Base-by-base conservation (phyloP, 2,113 vertebrate genomes). In the Rostratula benghalensis region DNA sequence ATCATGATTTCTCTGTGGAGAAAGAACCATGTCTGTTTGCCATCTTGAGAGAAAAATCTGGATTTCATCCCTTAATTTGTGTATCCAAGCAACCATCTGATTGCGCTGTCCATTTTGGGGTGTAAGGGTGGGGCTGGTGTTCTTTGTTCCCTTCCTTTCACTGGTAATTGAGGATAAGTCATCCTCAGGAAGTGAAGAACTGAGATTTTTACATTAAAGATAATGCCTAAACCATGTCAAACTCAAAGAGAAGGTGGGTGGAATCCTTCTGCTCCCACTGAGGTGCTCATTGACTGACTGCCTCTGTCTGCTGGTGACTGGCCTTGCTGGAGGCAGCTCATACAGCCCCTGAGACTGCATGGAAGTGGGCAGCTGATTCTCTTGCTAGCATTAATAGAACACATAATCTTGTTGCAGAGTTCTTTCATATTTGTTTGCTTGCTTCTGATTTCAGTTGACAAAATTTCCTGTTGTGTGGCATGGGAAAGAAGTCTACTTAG, bases 101-200 rank as follows among this genome's bases (percentile, higher is more conserved):
- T 57, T 83, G 21, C 3, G 4, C 14, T 16, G 17, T 28, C 4
- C 22, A 13, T 20, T 18, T 9, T 12, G 12, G 4, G 1, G 19
- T 4, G 2, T 46, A 54, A 63, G 2, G 1, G 4, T 0, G 1
- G 6, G 3, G 4, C 22, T 63, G 10, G 1, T 1, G 1, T 15
- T 39, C 76, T 80, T 41, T 46, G 5, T 48, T 73, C 24, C 22
- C 13, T 35, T 82, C 31, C 4, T 54, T 95, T 67, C 15, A 13
- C 22, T 77, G 6, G 12, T 45, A 61, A 35, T 0, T 31, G 18
- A 2, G 7, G 6, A 43, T 54, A 77, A 70, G 31, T 37, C 0
- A 8, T 35, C 31, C 25, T 28, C 1, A 1, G 6, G 18, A 83
- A 79, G 6, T 22, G 21, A 68, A 41, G 24, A 76, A 43, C 23